Base-by-base conservation (phyloP, 2,888 invertebrate species). In the Mythimna loreyi region DNA sequence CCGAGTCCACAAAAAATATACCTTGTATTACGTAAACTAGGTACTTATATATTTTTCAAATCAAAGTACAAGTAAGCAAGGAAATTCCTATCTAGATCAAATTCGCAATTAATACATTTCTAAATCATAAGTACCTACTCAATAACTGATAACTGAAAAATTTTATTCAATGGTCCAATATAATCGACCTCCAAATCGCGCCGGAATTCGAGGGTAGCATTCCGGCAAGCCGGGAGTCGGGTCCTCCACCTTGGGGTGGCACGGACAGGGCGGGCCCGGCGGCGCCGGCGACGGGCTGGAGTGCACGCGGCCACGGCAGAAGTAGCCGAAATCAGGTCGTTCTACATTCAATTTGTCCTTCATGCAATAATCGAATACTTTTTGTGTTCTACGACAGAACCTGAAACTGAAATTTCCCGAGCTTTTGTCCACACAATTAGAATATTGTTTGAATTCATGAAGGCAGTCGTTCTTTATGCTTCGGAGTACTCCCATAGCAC, bases 381-480 rank as follows among this genome's bases (percentile, higher is more conserved):
- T 96, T 93, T 99, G 99, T 8, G 98, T 98, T 82, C 97, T 97
- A 58, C 99, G 97, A 90, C 99, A 99, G 21, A 96, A 94, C 67
- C 87, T 85, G 81, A 97, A 97, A 1, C 96, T 89, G 90, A 97
- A 97, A 75, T 97, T 94, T 3, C 96, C 96, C 64, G 98, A 97
- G 67, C 98, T 98, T 88, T 97, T 97, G 87, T 99, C 98, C 53
- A 99, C 70, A 69, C 95, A 95, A 25, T 91, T 85, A 47, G 97
- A 97, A 92, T 99, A 98, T 87, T 98, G 97, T 77, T 97, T 97
- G 89, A 99, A 99, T 92, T 99, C 99, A 40, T 97, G 96, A 59
- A 96, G 94, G 89, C 99, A 99, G 65, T 96, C 93, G 75, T 96
- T 97, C 91, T 99, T 99, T 6, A 99, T 96, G 87, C 97, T 97